A percentile compares a stretch with the other conserved stretches of the same genome.
phyloP scores from a whole-genome alignment of 1,140 invertebrate species.

The Neodiprion pinetum region DNA sequence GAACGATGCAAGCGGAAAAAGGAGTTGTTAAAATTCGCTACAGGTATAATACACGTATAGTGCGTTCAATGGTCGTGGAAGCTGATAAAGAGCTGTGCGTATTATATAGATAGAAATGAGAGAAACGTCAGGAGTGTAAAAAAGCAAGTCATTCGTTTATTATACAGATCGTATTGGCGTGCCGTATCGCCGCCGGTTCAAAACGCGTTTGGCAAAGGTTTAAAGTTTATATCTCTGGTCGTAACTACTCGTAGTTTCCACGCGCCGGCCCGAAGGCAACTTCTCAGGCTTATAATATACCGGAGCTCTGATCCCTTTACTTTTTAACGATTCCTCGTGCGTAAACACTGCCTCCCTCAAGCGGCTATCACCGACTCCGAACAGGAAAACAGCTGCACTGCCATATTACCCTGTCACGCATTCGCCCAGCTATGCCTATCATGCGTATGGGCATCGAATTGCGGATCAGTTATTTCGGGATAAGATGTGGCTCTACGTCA shows the following conservation, averaged over 20 bases:
- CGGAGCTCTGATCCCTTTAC: neutral
- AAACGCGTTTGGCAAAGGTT: slow-evolving; percentile 3
- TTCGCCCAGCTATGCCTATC: neutral
- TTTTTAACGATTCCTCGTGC: slow-evolving; percentile 4
- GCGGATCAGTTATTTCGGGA: no score
- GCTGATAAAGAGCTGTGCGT: no score
- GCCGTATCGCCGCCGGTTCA: neutral
- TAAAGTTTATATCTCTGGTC: neutral
- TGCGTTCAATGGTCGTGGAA: no score
- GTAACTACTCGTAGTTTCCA: slow-evolving; percentile 5
- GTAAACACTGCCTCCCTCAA: slow-evolving; percentile 1
- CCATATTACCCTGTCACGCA: neutral
- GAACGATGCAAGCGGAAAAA: no score
- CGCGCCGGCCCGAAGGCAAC: neutral
- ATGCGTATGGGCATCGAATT: no score
- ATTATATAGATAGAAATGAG: neutral
- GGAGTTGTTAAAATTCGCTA: no score
- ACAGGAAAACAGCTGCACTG: neutral
- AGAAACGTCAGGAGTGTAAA: neutral
- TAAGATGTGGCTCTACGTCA: no score
- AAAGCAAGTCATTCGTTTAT: neutral
- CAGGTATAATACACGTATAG: no score
- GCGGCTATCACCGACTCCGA: neutral
- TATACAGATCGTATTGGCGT: neutral
- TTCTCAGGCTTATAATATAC: neutral